Evolutionary conservation across 2,888 invertebrate species (phyloP), one percentile per base, ranked within the genome.

Genomic region (Netelia virgata): DNA sequence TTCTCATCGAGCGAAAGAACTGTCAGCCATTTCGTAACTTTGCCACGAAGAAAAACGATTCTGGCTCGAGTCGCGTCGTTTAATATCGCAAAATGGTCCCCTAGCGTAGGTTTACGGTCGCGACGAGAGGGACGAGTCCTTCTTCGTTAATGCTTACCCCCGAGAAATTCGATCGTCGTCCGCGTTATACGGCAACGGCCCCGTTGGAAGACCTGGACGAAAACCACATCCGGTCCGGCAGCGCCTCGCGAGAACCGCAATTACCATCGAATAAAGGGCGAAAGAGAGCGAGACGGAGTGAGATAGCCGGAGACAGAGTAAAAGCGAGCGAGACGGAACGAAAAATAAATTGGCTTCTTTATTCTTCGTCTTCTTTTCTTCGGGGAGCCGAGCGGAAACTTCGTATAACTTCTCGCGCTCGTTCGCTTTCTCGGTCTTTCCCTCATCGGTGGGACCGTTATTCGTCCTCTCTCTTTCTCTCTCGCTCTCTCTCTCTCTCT

Each of bases 181-280:
- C 47, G 74, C 36, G 64, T n/a, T 47, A 47, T 47, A 14, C 11
- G 10, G 47, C 47, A 14, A 14, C 47, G 23, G 57, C 16, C 23
- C 64, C 36, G 36, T 36, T 36, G 18, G 55, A 66, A 57, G 76
- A 70, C 50, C 63, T 70, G 77, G 50, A 77, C 84, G 84, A 74
- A 80, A 64, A 53, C 84, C 84, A 84, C 84, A 84, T 84, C 84
- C 84, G 84, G 84, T 84, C 77, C 69, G 57, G 63, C 84, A 77
- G 73, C 81, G 73, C 66, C 72, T 61, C 73, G 73, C 73, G 69
- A 74, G 69, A 74, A 82, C 84, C 77, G 81, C 84, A 82, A 84
- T 84, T 84, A 84, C 77, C 69, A 36, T 63, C 53, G 74, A 74
- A 73, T 57, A 73, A 70, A 63, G 81, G 55, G 55, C n/a, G 64